Conservation (phyloP, 2,888 invertebrate species). For the Temnothorax rugatulus region DNA sequence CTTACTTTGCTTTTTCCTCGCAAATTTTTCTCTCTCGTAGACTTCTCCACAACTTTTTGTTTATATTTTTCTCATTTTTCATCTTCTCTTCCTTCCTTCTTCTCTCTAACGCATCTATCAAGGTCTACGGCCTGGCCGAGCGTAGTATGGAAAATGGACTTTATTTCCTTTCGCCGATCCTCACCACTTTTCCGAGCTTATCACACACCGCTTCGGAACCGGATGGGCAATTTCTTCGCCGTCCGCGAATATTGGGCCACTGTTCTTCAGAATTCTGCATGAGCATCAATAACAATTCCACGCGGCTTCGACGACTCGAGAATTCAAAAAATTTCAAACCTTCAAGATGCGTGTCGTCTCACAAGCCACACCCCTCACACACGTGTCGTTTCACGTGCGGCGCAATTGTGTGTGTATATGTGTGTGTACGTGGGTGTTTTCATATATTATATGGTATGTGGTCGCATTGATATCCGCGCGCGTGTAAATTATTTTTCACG, state of each 20-base stretch:
- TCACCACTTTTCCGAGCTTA: constrained; percentile 64
- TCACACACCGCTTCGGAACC: constrained; percentile 66
- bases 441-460: constrained; percentile 25
- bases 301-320: not conserved
- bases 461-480: constrained; percentile 41
- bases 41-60: not conserved
- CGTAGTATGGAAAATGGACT: constrained; percentile 71
- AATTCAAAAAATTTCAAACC: not conserved
- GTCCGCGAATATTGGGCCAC: constrained; percentile 59
- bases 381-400: not conserved
- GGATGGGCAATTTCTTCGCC: constrained; percentile 68
- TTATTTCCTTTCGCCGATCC: constrained; percentile 75
- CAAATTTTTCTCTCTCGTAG: not conserved
- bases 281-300: constrained; percentile 4
- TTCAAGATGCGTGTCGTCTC: not conserved
- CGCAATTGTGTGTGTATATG: not conserved
- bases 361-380: constrained; percentile 17
- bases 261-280: constrained; percentile 58
- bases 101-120: constrained; percentile 6
- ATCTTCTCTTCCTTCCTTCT: not conserved
- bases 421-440: too few species aligned
- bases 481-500: constrained; percentile 76
- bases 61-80: constrained; percentile 2
- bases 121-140: constrained; percentile 26
- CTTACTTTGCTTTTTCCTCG: not conserved